Evolutionary conservation across 2,113 vertebrate species (phyloP).

Genomic region (Hypomesus transpacificus): DNA sequence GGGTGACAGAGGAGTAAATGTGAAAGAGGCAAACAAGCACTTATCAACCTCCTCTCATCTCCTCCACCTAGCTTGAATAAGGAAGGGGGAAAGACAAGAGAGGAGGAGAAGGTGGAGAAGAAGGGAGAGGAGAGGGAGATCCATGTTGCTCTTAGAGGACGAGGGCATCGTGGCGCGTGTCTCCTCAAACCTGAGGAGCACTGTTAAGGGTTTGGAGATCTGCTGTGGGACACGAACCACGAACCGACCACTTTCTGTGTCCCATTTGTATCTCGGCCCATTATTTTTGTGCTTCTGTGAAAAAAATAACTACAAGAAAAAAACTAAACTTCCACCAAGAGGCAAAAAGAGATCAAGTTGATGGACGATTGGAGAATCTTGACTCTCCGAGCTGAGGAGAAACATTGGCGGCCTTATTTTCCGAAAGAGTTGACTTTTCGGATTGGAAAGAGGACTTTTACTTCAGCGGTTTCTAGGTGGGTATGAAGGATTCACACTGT

Average conservation of each 20-base stretch:
- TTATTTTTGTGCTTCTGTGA: constrained; percentile 59
- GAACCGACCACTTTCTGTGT: constrained; percentile 39
- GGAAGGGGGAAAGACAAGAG: background rate
- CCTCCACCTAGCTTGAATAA: background rate
- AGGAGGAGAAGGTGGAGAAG: constrained; percentile 34
- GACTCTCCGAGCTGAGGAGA: constrained; percentile 22
- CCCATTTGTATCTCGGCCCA: constrained; percentile 51
- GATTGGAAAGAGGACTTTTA: constrained; percentile 43
- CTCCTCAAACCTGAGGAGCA: background rate
- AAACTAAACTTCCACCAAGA: constrained; percentile 30
- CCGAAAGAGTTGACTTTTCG: constrained; percentile 35
- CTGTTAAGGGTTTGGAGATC: constrained; percentile 14
- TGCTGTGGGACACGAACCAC: constrained; percentile 32
- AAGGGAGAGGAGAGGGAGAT: constrained; percentile 17
- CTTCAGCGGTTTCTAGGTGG: constrained; percentile 29
- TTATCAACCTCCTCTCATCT: constrained; percentile 25
- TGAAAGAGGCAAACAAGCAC: constrained; percentile 28
- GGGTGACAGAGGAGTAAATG: background rate
- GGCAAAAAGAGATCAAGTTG: constrained; percentile 23
- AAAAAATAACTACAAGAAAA: constrained; percentile 30
- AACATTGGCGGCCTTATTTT: constrained; percentile 59
- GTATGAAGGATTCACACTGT: constrained; percentile 47
- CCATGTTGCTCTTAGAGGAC: constrained; percentile 5
- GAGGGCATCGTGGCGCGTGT: background rate
- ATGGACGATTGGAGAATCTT: constrained; percentile 23